Conservation (phyloP, 2,113 vertebrate genomes). For the Salminus brasiliensis region DNA sequence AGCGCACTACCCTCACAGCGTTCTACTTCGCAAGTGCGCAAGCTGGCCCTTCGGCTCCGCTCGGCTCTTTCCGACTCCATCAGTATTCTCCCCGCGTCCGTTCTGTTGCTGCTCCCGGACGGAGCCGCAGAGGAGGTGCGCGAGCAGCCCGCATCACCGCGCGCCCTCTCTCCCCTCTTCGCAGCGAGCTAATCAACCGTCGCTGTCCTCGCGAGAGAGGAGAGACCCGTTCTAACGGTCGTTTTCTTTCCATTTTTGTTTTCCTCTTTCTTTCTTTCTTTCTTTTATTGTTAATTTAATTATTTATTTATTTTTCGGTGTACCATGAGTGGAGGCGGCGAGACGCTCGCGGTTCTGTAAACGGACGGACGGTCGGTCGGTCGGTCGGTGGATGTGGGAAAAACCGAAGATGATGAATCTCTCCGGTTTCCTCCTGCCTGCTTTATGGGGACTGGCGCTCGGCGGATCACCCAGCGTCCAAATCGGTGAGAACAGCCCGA, state of each 20-base stretch:
- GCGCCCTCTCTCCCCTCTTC: constrained; percentile 50
- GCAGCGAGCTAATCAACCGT: background rate
- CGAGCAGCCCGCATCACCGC: constrained; percentile 66
- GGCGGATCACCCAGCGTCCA: constrained; percentile 85
- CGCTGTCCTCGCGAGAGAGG: constrained; percentile 16
- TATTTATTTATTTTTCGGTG: too few relatives aligned
- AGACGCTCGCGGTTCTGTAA: constrained; percentile 58
- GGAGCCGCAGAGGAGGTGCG: constrained; percentile 66
- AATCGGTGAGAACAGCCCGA: constrained; percentile 78
- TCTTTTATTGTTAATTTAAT: too few relatives aligned
- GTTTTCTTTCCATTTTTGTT: background rate
- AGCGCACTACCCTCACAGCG: too few relatives aligned
- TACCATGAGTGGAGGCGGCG: constrained; percentile 45
- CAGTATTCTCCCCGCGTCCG: constrained; percentile 70
- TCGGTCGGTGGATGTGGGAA: constrained; percentile 81
- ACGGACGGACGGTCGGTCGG: constrained; percentile 62
- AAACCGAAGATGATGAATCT: constrained; percentile 87
- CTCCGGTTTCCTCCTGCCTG: constrained; percentile 80
- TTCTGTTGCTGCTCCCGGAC: constrained; percentile 71
- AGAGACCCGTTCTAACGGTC: background rate
- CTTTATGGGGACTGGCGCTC: constrained; percentile 84
- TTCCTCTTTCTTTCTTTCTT: background rate
- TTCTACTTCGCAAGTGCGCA: too few relatives aligned
- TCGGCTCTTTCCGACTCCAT: constrained; percentile 54
- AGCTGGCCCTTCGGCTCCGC: background rate